Percentiles rank a stretch among this genome's conserved stretches.
These are phyloP conservation scores for Leucophenga montana DNA, from an alignment of 2,888 invertebrate species.

Conservation along the genomic window DNA sequence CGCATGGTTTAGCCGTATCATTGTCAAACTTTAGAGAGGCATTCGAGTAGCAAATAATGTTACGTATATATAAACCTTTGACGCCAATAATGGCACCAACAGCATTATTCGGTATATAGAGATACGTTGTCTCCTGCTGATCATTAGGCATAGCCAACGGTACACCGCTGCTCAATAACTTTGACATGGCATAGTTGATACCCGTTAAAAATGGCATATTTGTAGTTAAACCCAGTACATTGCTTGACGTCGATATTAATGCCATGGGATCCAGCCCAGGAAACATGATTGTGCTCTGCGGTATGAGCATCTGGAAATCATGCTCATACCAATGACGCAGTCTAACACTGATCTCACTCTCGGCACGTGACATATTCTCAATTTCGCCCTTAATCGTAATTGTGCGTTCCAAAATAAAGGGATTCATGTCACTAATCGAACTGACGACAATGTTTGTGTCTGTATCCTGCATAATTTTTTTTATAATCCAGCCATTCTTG, in stretches of 20 bases:
- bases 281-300: constrained; percentile 91
- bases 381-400: constrained; percentile 96
- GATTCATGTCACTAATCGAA: constrained; percentile 94
- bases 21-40: constrained; percentile 94
- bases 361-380: constrained; percentile 93
- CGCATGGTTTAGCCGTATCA: constrained; percentile 84
- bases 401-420: constrained; percentile 95
- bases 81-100: constrained; percentile 99
- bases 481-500: constrained; percentile 97
- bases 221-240: constrained; percentile 80
- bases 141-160: constrained; percentile 73
- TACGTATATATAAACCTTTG: constrained; percentile 96
- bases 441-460: constrained; percentile 97
- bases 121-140: constrained; percentile 89
- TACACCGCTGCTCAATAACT: constrained; percentile 74
- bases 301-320: constrained; percentile 87
- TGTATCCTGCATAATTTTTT: constrained; percentile 98
- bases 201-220: constrained; percentile 79
- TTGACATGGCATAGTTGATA: constrained; percentile 77
- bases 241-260: constrained; percentile 92
- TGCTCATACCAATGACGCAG: constrained; percentile 96
- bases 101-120: constrained; percentile 97
- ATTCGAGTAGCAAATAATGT: constrained; percentile 96
- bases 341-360: constrained; percentile 95
- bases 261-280: constrained; percentile 96